phyloP scores from a whole-genome alignment of 2,888 invertebrate species.

The Antheraea assamensis region DNA sequence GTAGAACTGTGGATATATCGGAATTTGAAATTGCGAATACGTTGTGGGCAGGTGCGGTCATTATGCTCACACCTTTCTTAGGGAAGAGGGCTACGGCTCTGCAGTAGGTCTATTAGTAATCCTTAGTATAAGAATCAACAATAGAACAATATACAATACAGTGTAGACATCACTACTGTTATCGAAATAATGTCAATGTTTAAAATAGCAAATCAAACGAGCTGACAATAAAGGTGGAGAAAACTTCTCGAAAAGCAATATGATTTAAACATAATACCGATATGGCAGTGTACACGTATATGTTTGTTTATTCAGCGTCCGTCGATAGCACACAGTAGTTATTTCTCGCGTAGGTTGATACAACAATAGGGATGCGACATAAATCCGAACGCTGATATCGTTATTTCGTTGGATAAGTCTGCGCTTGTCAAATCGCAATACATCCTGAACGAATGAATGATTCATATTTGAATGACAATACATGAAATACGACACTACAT shows the following conservation, averaged over 20 bases:
- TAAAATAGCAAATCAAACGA: neutral
- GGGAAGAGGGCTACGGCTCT: no score
- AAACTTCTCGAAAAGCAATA: neutral
- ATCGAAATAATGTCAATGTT: neutral
- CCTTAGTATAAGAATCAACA: no score
- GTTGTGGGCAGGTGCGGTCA: no score
- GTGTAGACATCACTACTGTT: neutral
- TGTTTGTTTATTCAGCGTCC: neutral
- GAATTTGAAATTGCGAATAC: no score
- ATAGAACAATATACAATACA: no score
- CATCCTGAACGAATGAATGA: neutral
- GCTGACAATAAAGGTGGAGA: neutral
- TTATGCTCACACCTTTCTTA: no score
- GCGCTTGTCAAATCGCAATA: neutral
- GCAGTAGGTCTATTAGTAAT: no score
- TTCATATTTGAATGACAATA: neutral
- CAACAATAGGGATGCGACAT: neutral
- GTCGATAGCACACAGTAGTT: neutral
- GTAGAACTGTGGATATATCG: no score
- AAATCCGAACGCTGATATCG: constrained; percentile 9
- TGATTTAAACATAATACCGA: neutral
- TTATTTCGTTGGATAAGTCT: constrained; percentile 1
- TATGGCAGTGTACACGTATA: neutral
- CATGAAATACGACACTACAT: neutral
- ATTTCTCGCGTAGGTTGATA: constrained; percentile 8